Percentiles rank a stretch among this genome's conserved stretches.
These are phyloP conservation scores for Papilio elwesi DNA, from an alignment of 2,888 invertebrate species.

Conservation along the genomic window DNA sequence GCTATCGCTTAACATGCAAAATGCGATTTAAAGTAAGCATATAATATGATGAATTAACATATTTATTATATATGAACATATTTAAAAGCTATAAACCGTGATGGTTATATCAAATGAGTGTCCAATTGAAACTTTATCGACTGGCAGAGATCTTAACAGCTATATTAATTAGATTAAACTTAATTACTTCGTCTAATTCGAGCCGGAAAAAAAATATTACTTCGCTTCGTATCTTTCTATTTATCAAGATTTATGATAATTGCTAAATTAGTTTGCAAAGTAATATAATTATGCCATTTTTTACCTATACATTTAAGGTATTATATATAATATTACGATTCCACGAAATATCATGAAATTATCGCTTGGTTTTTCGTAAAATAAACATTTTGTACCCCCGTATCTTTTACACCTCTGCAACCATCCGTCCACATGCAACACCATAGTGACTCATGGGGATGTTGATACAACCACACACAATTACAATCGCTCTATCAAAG, in stretches of 20 bases:
- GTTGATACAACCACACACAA: no score
- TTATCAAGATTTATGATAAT: neutral
- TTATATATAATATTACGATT: no score
- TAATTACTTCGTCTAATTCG: constrained; percentile 24
- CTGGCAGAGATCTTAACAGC: constrained; percentile 31
- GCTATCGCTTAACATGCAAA: constrained; percentile 32
- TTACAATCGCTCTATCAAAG: no score
- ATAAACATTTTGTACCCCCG: no score
- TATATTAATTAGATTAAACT: constrained; percentile 25
- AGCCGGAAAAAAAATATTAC: neutral
- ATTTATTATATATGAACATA: constrained; percentile 63
- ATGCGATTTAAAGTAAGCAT: constrained; percentile 45
- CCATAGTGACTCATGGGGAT: no score
- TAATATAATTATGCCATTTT: neutral
- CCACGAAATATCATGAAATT: no score
- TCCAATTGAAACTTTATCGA: constrained; percentile 44
- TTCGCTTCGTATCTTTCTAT: neutral
- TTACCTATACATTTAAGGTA: no score
- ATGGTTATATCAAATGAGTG: constrained; percentile 40
- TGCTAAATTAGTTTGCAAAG: neutral
- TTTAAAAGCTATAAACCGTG: constrained; percentile 51
- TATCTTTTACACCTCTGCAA: no score
- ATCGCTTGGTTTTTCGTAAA: no score
- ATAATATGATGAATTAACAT: constrained; percentile 67
- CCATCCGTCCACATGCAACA: no score